phyloP scores from a whole-genome alignment of 2,797 vertebrate species.

The Acanthurus lineatus region DNA sequence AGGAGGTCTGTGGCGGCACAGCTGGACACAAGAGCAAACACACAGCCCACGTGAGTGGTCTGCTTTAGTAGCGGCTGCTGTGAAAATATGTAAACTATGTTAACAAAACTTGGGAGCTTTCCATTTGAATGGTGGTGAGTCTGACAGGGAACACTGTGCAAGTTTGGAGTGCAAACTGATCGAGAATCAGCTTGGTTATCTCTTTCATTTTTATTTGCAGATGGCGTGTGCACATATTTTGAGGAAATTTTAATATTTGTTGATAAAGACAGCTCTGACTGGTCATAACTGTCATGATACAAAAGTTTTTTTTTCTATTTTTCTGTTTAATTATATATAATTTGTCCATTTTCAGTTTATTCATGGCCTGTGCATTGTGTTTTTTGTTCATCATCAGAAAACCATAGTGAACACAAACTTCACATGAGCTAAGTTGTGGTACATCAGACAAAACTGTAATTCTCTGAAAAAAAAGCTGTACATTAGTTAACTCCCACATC shows the following conservation, averaged over 20 bases:
- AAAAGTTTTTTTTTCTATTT: too few species aligned
- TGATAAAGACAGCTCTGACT: background rate
- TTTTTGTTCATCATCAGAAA: background rate
- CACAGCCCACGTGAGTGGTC: slow-evolving; percentile 55
- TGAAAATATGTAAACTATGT: slow-evolving; percentile 22
- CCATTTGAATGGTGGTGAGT: background rate
- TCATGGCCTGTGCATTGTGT: background rate
- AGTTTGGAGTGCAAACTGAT: slow-evolving; percentile 1
- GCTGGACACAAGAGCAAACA: slow-evolving; percentile 72
- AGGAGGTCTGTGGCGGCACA: slow-evolving; percentile 73
- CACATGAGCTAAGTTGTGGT: too few species aligned
- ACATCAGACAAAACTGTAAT: background rate
- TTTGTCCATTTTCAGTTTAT: background rate
- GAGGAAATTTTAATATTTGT: background rate
- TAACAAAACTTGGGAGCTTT: too few species aligned
- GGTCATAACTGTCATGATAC: background rate
- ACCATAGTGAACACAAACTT: background rate
- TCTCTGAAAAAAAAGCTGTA: background rate
- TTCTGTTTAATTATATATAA: background rate
- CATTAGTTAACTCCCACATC: slow-evolving; percentile 5
- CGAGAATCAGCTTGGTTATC: background rate
- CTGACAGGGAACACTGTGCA: background rate
- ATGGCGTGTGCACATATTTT: too few species aligned
- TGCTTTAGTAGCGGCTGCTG: slow-evolving; percentile 29
- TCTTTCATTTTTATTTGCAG: background rate